Conservation (phyloP, 2,888 invertebrate species). For the Lamproptera curius region DNA sequence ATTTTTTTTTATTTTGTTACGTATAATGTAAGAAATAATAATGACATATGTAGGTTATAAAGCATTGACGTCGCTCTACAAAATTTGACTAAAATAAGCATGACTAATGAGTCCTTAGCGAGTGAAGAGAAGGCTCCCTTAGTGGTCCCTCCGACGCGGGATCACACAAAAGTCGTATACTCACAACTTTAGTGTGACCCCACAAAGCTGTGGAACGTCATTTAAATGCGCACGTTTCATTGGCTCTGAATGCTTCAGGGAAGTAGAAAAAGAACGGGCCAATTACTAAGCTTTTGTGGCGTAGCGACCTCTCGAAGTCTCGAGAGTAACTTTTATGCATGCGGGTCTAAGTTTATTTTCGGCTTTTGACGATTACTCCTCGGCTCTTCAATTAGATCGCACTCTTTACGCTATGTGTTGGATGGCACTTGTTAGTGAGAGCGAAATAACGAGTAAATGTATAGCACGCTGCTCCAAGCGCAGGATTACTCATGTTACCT, state of each 20-base stretch:
- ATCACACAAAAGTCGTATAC: conserved; percentile 63
- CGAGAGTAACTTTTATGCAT: conserved; percentile 71
- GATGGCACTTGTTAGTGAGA: conserved; percentile 14
- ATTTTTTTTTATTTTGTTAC: no score
- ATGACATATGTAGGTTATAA: no score
- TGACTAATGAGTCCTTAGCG: conserved; percentile 70
- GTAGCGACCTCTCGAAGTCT: conserved; percentile 69
- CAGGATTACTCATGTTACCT: neutral
- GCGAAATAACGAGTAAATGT: conserved; percentile 15
- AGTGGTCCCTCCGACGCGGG: conserved; percentile 50
- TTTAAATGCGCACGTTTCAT: conserved; percentile 79
- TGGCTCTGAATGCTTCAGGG: conserved; percentile 77
- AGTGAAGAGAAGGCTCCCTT: conserved; percentile 58
- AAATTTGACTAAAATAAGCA: conserved; percentile 55
- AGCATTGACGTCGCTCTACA: no score
- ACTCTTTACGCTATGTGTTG: conserved; percentile 16
- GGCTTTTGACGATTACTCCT: conserved; percentile 27
- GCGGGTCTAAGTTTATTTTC: conserved; percentile 59
- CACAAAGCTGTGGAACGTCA: conserved; percentile 75
- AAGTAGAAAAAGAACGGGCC: conserved; percentile 77
- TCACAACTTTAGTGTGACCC: conserved; percentile 72
- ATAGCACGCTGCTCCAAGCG: neutral
- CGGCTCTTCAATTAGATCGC: conserved; percentile 23
- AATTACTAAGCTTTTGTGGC: conserved; percentile 76
- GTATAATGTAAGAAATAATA: no score